Conservation (phyloP, 2,797 vertebrate species). For the Falco rusticolus region DNA sequence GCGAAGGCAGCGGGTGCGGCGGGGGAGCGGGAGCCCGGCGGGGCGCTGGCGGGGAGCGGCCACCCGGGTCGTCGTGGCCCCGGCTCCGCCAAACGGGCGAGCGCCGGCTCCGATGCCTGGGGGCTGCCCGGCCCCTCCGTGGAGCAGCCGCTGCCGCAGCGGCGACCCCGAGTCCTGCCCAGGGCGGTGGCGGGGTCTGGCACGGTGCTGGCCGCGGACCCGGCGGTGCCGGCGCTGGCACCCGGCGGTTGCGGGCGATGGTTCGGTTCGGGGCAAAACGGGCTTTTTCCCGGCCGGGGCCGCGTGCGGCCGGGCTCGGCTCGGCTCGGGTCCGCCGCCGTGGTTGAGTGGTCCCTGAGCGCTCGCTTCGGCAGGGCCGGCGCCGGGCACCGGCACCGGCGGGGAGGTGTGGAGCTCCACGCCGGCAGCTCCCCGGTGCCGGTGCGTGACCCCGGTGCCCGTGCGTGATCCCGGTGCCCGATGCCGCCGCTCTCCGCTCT, state of each 20-base stretch:
- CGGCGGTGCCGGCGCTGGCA: fast-evolving
- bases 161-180: not conserved
- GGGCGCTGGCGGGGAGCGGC: not conserved
- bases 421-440: not conserved
- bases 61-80: not conserved
- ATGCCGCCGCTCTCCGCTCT: not conserved
- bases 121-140: fast-evolving
- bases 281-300: too few relatives aligned
- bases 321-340: too few relatives aligned
- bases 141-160: fast-evolving
- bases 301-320: too few relatives aligned
- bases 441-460: too few relatives aligned
- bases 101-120: too few relatives aligned
- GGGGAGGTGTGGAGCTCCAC: not conserved
- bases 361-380: not conserved
- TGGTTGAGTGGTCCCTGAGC: not conserved
- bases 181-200: not conserved
- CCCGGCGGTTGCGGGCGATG: fast-evolving
- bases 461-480: too few relatives aligned
- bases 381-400: fast-evolving
- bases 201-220: not conserved
- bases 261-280: not conserved
- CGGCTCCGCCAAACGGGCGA: not conserved
- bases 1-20: not conserved
- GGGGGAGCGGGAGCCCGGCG: not conserved